Evolutionary conservation across 2,888 invertebrate species (phyloP).

Genomic region (Drosophila neotestacea): DNA sequence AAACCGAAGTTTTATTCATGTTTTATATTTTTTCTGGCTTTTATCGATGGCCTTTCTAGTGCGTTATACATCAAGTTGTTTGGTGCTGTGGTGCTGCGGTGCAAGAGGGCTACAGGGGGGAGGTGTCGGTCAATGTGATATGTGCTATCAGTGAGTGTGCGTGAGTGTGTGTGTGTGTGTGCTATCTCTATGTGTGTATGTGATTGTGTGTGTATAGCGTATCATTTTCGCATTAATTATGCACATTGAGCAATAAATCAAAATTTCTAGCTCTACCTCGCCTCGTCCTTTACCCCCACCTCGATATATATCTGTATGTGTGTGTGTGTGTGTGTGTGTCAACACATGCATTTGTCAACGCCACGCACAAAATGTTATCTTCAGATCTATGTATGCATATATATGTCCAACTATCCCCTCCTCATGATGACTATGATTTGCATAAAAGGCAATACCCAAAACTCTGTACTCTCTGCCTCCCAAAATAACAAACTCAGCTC

Average conservation of each 20-base stretch:
- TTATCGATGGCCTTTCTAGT: conserved; percentile 30
- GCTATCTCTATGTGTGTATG: background rate
- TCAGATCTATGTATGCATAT: conserved; percentile 29
- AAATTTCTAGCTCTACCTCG: conserved; percentile 48
- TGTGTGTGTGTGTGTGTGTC: conserved; percentile 42
- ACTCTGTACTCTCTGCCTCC: background rate
- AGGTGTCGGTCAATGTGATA: conserved; percentile 8
- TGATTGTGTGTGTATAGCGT: conserved; percentile 32
- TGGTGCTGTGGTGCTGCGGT: conserved; percentile 1
- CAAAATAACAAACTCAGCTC: conserved; percentile 44
- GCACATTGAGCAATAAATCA: conserved; percentile 75
- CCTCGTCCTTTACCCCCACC: conserved; percentile 22
- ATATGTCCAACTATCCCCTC: background rate
- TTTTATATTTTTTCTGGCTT: conserved; percentile 6
- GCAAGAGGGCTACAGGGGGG: background rate
- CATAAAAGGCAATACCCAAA: conserved; percentile 59
- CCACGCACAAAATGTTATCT: conserved; percentile 59
- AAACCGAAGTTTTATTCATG: background rate
- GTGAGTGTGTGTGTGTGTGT: conserved; percentile 28
- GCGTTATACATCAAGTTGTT: conserved; percentile 27
- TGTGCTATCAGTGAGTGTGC: conserved; percentile 2
- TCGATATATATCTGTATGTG: background rate
- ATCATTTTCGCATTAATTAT: conserved; percentile 79
- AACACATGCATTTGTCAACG: conserved; percentile 79
- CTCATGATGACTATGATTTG: conserved; percentile 57